phyloP scores from a whole-genome alignment of 2,797 vertebrate genomes.

The Rhinichthys osculus region DNA sequence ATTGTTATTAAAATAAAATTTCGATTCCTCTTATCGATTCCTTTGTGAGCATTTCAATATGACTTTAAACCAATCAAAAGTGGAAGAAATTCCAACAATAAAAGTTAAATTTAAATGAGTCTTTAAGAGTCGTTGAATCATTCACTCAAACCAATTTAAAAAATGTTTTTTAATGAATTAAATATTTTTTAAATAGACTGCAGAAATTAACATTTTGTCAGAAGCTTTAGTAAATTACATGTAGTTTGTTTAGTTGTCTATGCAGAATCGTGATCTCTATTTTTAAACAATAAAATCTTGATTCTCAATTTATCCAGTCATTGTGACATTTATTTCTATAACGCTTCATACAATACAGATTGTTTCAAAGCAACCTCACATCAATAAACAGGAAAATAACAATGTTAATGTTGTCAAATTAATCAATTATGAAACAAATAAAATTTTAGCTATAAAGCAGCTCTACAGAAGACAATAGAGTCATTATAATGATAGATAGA shows the following conservation, averaged over 20 bases:
- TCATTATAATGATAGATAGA: background rate
- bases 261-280: too few species aligned
- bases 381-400: background rate
- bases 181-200: background rate
- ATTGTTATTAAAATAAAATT: too few species aligned
- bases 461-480: background rate
- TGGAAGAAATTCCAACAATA: too few species aligned
- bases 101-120: background rate
- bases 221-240: background rate
- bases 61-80: too few species aligned
- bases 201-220: background rate
- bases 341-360: background rate
- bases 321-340: too few species aligned
- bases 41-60: too few species aligned
- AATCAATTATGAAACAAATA: background rate
- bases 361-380: background rate
- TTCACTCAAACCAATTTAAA: background rate
- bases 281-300: too few species aligned
- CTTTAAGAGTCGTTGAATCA: background rate
- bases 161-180: background rate
- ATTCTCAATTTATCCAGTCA: too few species aligned
- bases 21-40: too few species aligned
- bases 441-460: background rate
- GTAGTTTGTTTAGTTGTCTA: too few species aligned
- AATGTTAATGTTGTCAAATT: background rate